Evolutionary conservation across 2,888 invertebrate species (phyloP).

Genomic region (Apamea monoglypha): DNA sequence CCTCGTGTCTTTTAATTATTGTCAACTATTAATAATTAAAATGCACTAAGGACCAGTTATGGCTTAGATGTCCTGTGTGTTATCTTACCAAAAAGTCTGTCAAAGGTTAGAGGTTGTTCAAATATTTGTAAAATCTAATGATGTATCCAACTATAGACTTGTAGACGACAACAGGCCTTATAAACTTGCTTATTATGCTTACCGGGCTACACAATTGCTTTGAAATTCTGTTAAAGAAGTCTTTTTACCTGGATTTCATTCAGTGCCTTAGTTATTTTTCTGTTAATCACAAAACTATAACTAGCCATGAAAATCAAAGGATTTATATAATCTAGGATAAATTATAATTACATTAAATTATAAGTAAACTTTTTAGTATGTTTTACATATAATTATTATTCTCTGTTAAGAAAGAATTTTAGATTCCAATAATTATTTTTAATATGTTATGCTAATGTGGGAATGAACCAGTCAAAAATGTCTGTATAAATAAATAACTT

Average conservation of each 20-base stretch:
- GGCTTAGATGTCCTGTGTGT: not conserved
- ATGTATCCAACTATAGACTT: not conserved
- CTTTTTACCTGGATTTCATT: not conserved
- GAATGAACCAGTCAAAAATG: slow-evolving; percentile 46
- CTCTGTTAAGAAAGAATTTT: slow-evolving; percentile 35
- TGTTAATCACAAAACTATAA: slow-evolving; percentile 11
- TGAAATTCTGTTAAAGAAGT: not conserved
- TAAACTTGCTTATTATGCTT: slow-evolving; percentile 2
- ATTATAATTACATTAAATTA: slow-evolving; percentile 51
- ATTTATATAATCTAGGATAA: slow-evolving; percentile 48
- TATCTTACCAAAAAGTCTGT: not conserved
- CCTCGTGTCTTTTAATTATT: not conserved
- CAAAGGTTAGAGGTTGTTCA: not conserved
- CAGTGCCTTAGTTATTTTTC: slow-evolving; percentile 6
- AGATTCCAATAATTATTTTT: slow-evolving; percentile 56
- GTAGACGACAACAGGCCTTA: not conserved
- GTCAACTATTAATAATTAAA: no score
- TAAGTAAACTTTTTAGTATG: slow-evolving; percentile 50
- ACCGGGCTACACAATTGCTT: not conserved
- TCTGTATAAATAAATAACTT: slow-evolving; percentile 78
- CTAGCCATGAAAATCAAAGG: slow-evolving; percentile 47
- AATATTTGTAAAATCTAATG: slow-evolving; percentile 4
- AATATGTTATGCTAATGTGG: slow-evolving; percentile 48
- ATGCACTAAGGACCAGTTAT: no score
- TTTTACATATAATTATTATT: slow-evolving; percentile 47